Evolutionary conservation across 2,113 vertebrate species (phyloP).

Genomic region (Stigmatopora nigra): DNA sequence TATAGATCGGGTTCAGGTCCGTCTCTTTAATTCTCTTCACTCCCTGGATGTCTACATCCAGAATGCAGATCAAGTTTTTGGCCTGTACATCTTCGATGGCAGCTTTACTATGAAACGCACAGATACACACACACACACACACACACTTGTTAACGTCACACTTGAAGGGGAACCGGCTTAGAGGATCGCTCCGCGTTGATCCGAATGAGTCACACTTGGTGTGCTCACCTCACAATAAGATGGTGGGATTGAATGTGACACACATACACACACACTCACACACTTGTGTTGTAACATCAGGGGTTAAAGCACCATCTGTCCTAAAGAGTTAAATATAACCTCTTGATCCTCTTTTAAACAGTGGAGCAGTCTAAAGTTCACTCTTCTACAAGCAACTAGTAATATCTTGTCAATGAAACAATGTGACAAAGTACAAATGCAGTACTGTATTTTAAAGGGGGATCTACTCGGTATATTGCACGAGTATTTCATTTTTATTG

Average conservation of each 20-base stretch:
- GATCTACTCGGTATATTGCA: too few relatives aligned
- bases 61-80: slow-evolving; percentile 88
- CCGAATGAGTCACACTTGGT: slow-evolving; percentile 25
- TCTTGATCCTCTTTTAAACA: slow-evolving; percentile 25
- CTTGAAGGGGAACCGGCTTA: slow-evolving; percentile 23
- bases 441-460: too few relatives aligned
- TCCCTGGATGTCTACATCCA: slow-evolving; percentile 93
- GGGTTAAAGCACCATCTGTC: slow-evolving; percentile 54
- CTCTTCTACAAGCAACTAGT: slow-evolving; percentile 4
- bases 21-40: slow-evolving; percentile 91
- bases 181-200: slow-evolving; percentile 35
- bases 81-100: slow-evolving; percentile 83
- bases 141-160: neutral
- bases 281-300: slow-evolving; percentile 22
- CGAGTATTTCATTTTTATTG: neutral
- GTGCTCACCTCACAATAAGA: slow-evolving; percentile 39
- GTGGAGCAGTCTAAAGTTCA: slow-evolving; percentile 1
- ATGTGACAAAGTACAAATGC: neutral
- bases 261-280: slow-evolving; percentile 1
- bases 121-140: slow-evolving; percentile 3
- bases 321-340: slow-evolving; percentile 26
- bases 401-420: neutral
- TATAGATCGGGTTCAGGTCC: slow-evolving; percentile 84
- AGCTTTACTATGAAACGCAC: slow-evolving; percentile 72
- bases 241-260: slow-evolving; percentile 52